Base-by-base conservation (phyloP, 2,797 vertebrate genomes). In the Sebastiscus albofasciatus region DNA sequence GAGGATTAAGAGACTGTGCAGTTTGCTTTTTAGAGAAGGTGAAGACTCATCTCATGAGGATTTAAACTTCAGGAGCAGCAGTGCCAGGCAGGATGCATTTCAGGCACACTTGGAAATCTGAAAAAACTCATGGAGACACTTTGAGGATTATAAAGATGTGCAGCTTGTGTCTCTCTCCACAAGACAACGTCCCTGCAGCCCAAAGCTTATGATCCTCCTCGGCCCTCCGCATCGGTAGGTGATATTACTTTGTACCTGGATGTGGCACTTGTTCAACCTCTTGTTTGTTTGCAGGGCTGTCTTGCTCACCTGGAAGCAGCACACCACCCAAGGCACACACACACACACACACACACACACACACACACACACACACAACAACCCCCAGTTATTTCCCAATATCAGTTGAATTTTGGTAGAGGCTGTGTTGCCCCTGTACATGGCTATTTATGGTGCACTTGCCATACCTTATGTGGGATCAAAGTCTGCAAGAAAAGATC, bases 141-240 rank as follows among this genome's bases (percentile, higher is more conserved):
- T 92, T 88, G 82, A 83, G 93, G 92, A 94, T 93, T 94, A 93
- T 85, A 88, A 88, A 86, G 78, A 87, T 78, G 76, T 90, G 77
- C 20, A 67, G 75, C 18, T 8, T 67, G 18, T 79, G 83, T 75
- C 82, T 88, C 82, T 88, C 61, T 82, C 61, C 72, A 58, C 79
- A 52, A 90, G 87, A 85, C 78, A 22, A 8, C 13, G 4, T 83
- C 73, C 77, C 18, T 49, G 46, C 69, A 58, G 73, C 56, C 74
- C 81, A 79, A 66, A 90, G 64, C 83, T 60, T 78, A 46, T 77
- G 84, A 87, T 77, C 83, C 79, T 76, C 59, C 33, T 69, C 46
- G 82, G 78, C 81, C 68, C 80, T 66, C 80, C 2, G 12, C 64
- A 75, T 75, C 36, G 89, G 91, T 94, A 93, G 79, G 94, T 94